phyloP scores from a whole-genome alignment of 1,140 invertebrate genomes.

The Argopecten irradians region DNA sequence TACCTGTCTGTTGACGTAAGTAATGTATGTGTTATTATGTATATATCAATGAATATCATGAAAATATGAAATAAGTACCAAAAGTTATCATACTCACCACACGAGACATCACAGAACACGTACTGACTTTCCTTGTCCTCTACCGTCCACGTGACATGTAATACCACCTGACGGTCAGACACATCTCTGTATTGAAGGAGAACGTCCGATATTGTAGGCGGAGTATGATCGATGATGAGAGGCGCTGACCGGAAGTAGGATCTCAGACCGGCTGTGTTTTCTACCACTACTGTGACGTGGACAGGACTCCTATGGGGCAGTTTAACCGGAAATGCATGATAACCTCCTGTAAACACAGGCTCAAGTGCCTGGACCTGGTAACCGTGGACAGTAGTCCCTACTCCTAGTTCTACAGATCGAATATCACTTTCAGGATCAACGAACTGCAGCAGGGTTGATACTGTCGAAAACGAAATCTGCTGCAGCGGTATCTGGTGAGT shows the following conservation, averaged over 20 bases:
- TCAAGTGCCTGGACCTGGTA: constrained; percentile 40
- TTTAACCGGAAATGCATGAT: constrained; percentile 40
- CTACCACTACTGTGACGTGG: constrained; percentile 30
- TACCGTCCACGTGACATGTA: not conserved
- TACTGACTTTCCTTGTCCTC: not conserved
- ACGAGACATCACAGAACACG: not conserved
- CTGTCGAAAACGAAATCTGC: constrained; percentile 41
- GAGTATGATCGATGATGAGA: constrained; percentile 21
- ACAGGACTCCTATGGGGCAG: constrained; percentile 45
- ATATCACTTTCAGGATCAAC: constrained; percentile 52
- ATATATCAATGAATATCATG: too few species aligned
- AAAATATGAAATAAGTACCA: too few species aligned
- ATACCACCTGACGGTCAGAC: not conserved
- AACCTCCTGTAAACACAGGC: constrained; percentile 10
- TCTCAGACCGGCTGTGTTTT: not conserved
- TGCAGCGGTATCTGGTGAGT: not conserved
- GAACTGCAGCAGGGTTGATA: constrained; percentile 42
- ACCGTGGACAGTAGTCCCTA: constrained; percentile 51
- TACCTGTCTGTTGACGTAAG: too few species aligned
- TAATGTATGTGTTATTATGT: too few species aligned
- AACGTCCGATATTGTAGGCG: not conserved
- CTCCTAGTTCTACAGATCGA: constrained; percentile 29
- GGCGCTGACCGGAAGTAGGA: constrained; percentile 3
- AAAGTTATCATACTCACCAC: not conserved
- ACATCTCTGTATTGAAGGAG: not conserved